These are phyloP conservation scores for Albula glossodonta DNA, from an alignment of 2,113 vertebrate genomes.

Conservation along the genomic window DNA sequence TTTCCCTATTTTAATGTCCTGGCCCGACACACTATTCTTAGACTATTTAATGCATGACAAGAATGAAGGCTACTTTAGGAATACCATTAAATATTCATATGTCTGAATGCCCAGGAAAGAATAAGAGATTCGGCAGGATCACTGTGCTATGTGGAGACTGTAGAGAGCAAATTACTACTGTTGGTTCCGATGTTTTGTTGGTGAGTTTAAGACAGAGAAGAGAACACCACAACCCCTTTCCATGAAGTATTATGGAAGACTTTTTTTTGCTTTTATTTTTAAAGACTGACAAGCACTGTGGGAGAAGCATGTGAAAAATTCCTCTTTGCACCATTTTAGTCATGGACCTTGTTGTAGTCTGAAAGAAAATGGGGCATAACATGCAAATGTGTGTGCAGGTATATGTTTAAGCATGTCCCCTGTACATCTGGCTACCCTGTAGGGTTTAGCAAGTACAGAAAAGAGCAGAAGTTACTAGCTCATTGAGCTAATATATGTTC, in stretches of 20 bases:
- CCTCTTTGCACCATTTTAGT: background rate
- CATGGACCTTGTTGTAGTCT: background rate
- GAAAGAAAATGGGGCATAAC: background rate
- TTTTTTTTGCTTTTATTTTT: background rate
- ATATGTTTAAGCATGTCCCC: background rate
- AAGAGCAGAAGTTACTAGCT: background rate
- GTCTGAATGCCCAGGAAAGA: slow-evolving; percentile 12
- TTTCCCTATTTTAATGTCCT: slow-evolving; percentile 19
- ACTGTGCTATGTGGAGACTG: slow-evolving; percentile 9
- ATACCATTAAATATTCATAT: slow-evolving; percentile 22
- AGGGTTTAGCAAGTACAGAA: background rate
- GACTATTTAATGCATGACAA: slow-evolving; percentile 29
- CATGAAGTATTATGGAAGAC: background rate
- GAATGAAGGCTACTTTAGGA: slow-evolving; percentile 26
- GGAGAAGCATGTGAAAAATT: background rate
- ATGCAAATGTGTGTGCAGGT: background rate
- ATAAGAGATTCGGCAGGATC: slow-evolving; percentile 14
- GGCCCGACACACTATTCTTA: slow-evolving; percentile 3
- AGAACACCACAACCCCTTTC: background rate
- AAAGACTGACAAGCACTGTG: background rate
- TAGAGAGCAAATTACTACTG: background rate
- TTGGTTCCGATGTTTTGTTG: background rate
- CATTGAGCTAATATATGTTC: no score
- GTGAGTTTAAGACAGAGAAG: background rate
- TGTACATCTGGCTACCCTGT: background rate